A percentile compares a stretch with the other conserved stretches of the same genome.
phyloP scores from a whole-genome alignment of 1,140 invertebrate genomes.

The Drosophila athabasca region DNA sequence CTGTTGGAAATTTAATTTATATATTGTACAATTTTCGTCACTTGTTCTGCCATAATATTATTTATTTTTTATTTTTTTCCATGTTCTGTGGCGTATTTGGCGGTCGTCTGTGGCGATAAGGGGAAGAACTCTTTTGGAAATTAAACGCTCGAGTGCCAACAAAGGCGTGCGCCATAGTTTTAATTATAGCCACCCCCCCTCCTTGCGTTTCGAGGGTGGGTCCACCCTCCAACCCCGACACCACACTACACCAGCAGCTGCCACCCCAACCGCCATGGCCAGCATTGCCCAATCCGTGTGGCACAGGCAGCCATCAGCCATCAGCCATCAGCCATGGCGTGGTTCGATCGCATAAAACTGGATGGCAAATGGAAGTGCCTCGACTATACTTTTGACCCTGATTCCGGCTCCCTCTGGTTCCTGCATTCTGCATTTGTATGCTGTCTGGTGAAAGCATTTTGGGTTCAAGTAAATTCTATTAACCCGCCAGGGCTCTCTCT shows the following conservation, averaged over 20 bases:
- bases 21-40: conserved; percentile 40
- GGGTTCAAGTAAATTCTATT: conserved; percentile 80
- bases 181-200: conserved; percentile 54
- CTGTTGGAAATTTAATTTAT: conserved; percentile 73
- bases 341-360: conserved; percentile 75
- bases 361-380: conserved; percentile 23
- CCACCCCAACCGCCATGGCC: conserved; percentile 12
- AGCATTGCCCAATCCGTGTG: conserved; percentile 39
- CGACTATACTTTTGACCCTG: conserved; percentile 11
- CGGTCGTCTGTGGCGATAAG: conserved; percentile 45
- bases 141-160: conserved; percentile 45
- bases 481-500: conserved; percentile 51
- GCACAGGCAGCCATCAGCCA: conserved; percentile 23
- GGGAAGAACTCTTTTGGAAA: conserved; percentile 40
- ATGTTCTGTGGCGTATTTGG: conserved; percentile 38
- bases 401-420: background rate
- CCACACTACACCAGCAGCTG: background rate
- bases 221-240: background rate
- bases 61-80: conserved; percentile 32
- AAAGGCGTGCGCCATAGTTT: conserved; percentile 75
- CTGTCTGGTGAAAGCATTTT: conserved; percentile 46
- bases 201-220: background rate
- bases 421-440: conserved; percentile 16
- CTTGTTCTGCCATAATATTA: conserved; percentile 36
- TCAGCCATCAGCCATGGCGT: conserved; percentile 45